Percentiles rank a stretch among this genome's conserved stretches.
Conservation (phyloP, 23 tunicate genomes). For the Phallusia fumigata region DNA sequence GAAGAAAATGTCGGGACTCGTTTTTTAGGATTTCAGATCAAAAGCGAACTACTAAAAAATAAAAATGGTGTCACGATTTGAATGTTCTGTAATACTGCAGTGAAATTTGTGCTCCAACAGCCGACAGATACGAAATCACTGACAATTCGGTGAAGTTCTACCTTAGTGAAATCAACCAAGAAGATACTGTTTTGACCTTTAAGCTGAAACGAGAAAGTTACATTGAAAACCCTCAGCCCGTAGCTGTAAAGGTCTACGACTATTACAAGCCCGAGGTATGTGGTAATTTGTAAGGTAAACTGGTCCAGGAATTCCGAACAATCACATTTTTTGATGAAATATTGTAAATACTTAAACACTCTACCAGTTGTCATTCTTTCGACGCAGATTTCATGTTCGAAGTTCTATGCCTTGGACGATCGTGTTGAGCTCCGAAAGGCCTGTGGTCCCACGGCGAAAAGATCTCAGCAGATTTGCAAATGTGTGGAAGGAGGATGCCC, state of each 20-base stretch:
- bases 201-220: constrained; percentile 18
- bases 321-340: no score
- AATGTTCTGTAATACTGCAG: no score
- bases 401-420: neutral
- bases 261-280: constrained; percentile 66
- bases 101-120: constrained; percentile 18
- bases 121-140: constrained; percentile 61
- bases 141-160: constrained; percentile 44
- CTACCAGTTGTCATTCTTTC: neutral
- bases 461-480: constrained; percentile 15
- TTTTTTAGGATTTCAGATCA: no score
- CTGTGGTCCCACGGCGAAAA: neutral
- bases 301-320: no score
- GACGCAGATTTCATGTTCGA: neutral
- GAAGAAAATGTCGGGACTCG: no score
- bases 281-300: no score
- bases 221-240: constrained; percentile 53
- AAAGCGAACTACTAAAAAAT: no score
- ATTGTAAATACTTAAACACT: no score
- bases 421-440: neutral
- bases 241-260: constrained; percentile 53
- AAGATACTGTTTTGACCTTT: constrained; percentile 36
- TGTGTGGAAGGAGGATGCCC: constrained; percentile 79
- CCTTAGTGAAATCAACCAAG: constrained; percentile 19
- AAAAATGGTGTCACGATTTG: no score